Base-by-base conservation (phyloP, 2,888 invertebrate genomes). In the Scaptomyza reducta region DNA sequence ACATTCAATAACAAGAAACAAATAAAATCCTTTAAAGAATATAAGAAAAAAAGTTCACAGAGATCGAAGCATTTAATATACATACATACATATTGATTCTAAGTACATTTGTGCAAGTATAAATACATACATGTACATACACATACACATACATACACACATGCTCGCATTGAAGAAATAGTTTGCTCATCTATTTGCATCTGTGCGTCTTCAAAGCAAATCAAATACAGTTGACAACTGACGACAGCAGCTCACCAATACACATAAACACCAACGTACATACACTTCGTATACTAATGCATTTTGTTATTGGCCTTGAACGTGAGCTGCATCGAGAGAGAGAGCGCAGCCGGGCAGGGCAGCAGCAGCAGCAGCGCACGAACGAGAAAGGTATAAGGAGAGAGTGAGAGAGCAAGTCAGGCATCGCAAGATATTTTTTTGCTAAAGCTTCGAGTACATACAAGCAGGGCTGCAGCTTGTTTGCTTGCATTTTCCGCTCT, bases 281-380 rank as follows among this genome's bases (percentile, higher is more conserved):
- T 40, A n/a, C 60, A 27, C 22, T 31, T 42, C 51, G 25, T 45
- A 63, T 44, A 76, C 75, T 59, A 70, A 61, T 73, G 74, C 83
- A 81, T 67, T 81, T 83, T 78, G 77, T 77, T 76, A 61, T 68
- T 89, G 90, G 87, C 91, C 91, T 91, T 91, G 90, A 91, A 91
- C 91, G 88, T 91, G 90, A 91, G 91, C 90, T 91, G 90, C 91
- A 91, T 90, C 90, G 70, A 74, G 53, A 46, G 51, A n/a, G 31
- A 22, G 10, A 10, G 3, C 10, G 13, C 22, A 22, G 5, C 22
- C 22, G 22, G 1, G 22, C 47, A 16, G 31, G 47, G 47, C 47
- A 31, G 14, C 14, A n/a, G 40, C 40, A 40, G 16, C 14, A 10
- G 29, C 47, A 65, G 41, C 6, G 70, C 14, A 33, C 25, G 29